These are phyloP conservation scores for Agrotis exclamationis DNA, from an alignment of 2,888 invertebrate species.

Conservation along the genomic window DNA sequence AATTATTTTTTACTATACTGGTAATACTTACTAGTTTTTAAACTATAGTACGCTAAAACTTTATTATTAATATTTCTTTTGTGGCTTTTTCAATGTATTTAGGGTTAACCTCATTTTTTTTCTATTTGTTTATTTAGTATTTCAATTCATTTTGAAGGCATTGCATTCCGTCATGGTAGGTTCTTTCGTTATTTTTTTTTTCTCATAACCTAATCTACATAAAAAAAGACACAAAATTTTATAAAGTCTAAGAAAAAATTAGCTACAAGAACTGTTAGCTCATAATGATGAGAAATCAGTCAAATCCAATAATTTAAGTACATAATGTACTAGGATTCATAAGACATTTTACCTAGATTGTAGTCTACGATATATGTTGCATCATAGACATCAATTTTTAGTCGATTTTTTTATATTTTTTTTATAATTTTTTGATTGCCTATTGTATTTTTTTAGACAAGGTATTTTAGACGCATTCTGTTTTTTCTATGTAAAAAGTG, in stretches of 20 bases:
- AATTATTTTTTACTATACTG: slow-evolving; percentile 50
- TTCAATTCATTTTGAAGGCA: background rate
- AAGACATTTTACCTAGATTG: slow-evolving; percentile 72
- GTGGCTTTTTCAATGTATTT: slow-evolving; percentile 32
- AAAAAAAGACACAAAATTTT: slow-evolving; percentile 38
- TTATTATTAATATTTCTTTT: slow-evolving; percentile 26
- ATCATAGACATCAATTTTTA: slow-evolving; percentile 23
- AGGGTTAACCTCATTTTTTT: background rate
- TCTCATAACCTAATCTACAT: background rate
- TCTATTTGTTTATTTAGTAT: background rate
- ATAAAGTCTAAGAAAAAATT: slow-evolving; percentile 51
- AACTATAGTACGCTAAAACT: slow-evolving; percentile 55
- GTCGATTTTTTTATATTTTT: background rate
- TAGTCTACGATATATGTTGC: slow-evolving; percentile 56
- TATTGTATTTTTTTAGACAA: background rate
- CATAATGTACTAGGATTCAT: slow-evolving; percentile 71
- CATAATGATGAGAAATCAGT: slow-evolving; percentile 64
- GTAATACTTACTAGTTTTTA: slow-evolving; percentile 44
- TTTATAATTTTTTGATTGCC: too few species aligned
- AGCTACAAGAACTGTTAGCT: slow-evolving; percentile 46
- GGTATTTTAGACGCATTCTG: background rate
- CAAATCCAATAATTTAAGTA: slow-evolving; percentile 63
- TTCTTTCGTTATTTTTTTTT: background rate
- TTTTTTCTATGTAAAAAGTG: background rate
- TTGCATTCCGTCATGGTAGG: background rate